Evolutionary conservation across 2,797 vertebrate genomes (phyloP), one percentile per base, ranked within the genome.

Genomic region (Leptoclinus maculatus): DNA sequence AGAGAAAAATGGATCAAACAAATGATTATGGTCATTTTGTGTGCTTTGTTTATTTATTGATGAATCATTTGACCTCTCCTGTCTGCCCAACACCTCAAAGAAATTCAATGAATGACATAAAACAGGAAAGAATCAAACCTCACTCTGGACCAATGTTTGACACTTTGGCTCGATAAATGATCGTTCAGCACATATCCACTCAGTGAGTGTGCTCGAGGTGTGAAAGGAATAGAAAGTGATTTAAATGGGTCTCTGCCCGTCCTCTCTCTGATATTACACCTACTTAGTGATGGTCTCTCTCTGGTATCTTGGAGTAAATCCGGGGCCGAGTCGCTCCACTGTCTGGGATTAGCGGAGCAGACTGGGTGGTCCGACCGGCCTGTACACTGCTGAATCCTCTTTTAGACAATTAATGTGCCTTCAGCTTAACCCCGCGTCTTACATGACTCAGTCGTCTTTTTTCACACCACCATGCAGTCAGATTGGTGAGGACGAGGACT

Each of bases 321-420:
- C 67, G 7, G 3, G 39, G 43, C 57, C 5, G 17, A 49, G 36
- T 32, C 29, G 49, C 45, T 69, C 27, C 43, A 25, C 65, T 74
- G 47, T 66, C 25, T 0, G 72, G 82, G 79, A 81, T 89, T 83
- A 86, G 34, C 43, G 2, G 32, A 58, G 71, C 57, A 72, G 66
- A 65, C 43, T 68, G 66, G 78, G 69, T 71, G 66, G 76, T 79
- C 66, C 16, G 27, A 78, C 45, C 66, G 17, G 43, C 51, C 32
- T 23, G 47, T 25, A 63, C 69, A 32, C 53, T n/a, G 25, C 63
- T 58, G 58, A 80, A 83, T 74, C 74, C 73, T 67, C 43, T 78
- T 59, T 49, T 56, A 63, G 71, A 74, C 69, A 58, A 45, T 76
- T 66, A 58, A 74, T 59, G 66, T 60, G 59, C 41, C 51, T 62